Evolutionary conservation across 2,797 vertebrate genomes (phyloP).

Genomic region (Paedocypris micromegethes): DNA sequence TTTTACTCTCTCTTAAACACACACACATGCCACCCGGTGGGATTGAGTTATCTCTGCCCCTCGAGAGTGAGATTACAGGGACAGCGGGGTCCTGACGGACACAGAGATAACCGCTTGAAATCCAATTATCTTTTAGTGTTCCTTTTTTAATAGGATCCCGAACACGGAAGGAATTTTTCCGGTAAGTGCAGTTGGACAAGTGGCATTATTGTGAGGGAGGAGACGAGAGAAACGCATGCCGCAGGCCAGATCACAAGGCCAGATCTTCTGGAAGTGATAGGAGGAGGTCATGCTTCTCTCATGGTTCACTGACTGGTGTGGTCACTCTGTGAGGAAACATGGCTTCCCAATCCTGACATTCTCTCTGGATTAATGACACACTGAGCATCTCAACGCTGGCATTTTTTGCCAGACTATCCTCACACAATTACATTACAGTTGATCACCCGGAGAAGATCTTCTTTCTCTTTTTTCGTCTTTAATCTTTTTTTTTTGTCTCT

Average conservation of each 20-base stretch:
- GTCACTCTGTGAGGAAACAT: not conserved
- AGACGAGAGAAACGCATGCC: conserved; percentile 56
- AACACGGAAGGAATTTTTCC: conserved; percentile 93
- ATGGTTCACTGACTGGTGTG: not conserved
- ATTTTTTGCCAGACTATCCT: too few relatives aligned
- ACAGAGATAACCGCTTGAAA: conserved; percentile 99
- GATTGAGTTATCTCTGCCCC: conserved; percentile 97
- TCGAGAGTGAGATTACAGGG: conserved; percentile 96
- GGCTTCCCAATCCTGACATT: too few relatives aligned
- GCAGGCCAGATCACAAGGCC: conserved; percentile 69
- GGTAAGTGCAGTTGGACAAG: conserved; percentile 73
- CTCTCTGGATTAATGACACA: too few relatives aligned
- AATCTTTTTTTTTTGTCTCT: too few relatives aligned
- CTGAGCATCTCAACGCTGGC: too few relatives aligned
- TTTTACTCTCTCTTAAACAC: not conserved
- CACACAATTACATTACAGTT: too few relatives aligned
- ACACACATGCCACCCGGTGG: conserved; percentile 47
- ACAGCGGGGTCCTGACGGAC: conserved; percentile 87
- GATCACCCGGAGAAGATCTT: too few relatives aligned
- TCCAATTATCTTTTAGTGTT: conserved; percentile 99
- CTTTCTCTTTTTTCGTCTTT: too few relatives aligned
- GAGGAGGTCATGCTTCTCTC: conserved; percentile 57
- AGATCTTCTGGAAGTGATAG: conserved; percentile 70
- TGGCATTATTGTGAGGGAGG: conserved; percentile 67
- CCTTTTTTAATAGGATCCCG: conserved; percentile 99